A percentile compares a stretch with the other conserved stretches of the same genome.
These are phyloP conservation scores for Oscheius sp. DNA, from an alignment of 2,888 invertebrate genomes.

Conservation along the genomic window DNA sequence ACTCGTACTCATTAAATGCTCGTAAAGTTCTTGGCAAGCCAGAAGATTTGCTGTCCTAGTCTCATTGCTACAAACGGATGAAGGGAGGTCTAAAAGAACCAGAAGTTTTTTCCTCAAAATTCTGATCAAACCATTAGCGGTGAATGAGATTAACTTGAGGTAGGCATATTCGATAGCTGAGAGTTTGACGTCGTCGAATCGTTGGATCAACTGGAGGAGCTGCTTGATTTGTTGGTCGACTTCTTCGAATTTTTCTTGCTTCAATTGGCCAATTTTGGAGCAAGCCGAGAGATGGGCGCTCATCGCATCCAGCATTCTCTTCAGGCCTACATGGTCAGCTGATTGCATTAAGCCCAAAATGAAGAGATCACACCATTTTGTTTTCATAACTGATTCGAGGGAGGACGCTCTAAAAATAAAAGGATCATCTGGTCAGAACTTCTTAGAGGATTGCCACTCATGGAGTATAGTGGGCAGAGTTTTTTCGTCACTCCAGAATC, in stretches of 20 bases:
- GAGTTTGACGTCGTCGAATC: constrained; percentile 53
- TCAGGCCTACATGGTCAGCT: constrained; percentile 77
- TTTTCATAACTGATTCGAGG: constrained; percentile 84
- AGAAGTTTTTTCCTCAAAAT: no score
- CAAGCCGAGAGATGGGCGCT: constrained; percentile 81
- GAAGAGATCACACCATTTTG: constrained; percentile 91
- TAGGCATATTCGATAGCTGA: constrained; percentile 65
- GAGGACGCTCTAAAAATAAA: constrained; percentile 76
- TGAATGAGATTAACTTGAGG: constrained; percentile 68
- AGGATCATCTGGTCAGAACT: constrained; percentile 28
- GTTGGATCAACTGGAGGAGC: constrained; percentile 38
- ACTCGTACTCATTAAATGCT: constrained; percentile 59
- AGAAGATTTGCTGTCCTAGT: constrained; percentile 77
- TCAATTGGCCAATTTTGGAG: constrained; percentile 61
- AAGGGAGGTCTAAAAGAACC: constrained; percentile 74
- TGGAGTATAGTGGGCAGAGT: background rate
- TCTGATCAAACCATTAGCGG: constrained; percentile 52
- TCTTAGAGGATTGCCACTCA: constrained; percentile 29
- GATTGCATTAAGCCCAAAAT: constrained; percentile 89
- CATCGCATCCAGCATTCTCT: constrained; percentile 81
- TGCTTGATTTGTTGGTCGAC: constrained; percentile 43
- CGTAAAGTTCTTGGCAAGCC: constrained; percentile 76
- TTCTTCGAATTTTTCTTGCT: constrained; percentile 64
- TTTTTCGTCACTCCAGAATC: constrained; percentile 24
- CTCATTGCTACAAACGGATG: constrained; percentile 73